phyloP scores from a whole-genome alignment of 1,140 invertebrate species.

The Mycetomoellerius zeteki region DNA sequence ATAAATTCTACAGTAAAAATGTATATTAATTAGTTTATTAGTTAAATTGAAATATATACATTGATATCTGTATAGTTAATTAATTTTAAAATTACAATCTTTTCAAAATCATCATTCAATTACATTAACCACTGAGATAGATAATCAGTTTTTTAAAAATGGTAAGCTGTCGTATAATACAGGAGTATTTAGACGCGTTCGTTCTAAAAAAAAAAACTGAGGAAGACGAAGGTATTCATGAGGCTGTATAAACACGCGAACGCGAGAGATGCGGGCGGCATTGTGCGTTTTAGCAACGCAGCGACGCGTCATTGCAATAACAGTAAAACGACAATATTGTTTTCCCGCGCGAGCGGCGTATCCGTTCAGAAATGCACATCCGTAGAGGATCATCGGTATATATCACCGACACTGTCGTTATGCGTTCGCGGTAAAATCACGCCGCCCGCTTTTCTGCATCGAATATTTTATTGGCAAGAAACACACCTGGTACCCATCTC shows the following conservation, averaged over 20 bases:
- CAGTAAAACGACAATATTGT: constrained; percentile 74
- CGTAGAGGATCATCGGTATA: constrained; percentile 19
- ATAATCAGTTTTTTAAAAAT: neutral
- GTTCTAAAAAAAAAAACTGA: constrained; percentile 2
- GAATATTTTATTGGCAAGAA: constrained; percentile 65
- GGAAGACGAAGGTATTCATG: constrained; percentile 6
- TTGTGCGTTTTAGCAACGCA: constrained; percentile 48
- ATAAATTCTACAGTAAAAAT: neutral
- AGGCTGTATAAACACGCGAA: constrained; percentile 20
- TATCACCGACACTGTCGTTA: constrained; percentile 44
- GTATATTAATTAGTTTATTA: neutral
- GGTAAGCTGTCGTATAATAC: neutral
- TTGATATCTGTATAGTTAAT: neutral
- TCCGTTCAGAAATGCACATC: constrained; percentile 45
- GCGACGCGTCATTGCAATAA: constrained; percentile 67
- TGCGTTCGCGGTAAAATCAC: constrained; percentile 54
- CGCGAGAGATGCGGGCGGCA: constrained; percentile 30
- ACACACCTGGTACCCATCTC: constrained; percentile 52
- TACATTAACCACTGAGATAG: neutral
- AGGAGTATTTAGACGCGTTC: neutral
- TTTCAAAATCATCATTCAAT: neutral
- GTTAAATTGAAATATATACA: constrained; percentile 12
- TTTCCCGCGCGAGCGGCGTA: constrained; percentile 60
- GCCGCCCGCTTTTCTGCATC: constrained; percentile 37
- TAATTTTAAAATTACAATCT: neutral